Conservation (phyloP, 1,140 invertebrate species). For the Drosophila lowei region DNA sequence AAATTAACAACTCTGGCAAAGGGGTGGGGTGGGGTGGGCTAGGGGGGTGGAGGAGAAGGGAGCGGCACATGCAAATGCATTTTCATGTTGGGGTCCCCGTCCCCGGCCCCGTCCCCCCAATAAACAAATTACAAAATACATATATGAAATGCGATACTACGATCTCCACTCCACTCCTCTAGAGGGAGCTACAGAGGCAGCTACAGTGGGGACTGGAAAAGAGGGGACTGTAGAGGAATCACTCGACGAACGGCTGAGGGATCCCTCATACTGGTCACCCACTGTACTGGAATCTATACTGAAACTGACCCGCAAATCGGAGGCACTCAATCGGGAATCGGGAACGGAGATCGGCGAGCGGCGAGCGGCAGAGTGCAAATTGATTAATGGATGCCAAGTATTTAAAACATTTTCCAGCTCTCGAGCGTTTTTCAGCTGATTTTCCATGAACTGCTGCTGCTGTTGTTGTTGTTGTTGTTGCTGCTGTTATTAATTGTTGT, state of each 20-base stretch:
- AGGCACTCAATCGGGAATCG: not conserved
- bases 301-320: conserved; percentile 18
- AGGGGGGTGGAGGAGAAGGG: not conserved
- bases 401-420: conserved; percentile 71
- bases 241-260: too few species aligned
- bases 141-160: conserved; percentile 32
- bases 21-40: not conserved
- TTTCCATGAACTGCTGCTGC: conserved; percentile 7
- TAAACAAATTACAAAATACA: conserved; percentile 36
- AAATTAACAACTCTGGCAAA: conserved; percentile 26
- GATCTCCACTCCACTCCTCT: conserved; percentile 27
- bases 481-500: conserved; percentile 59
- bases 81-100: conserved; percentile 17
- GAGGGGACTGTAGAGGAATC: too few species aligned
- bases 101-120: not conserved
- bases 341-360: conserved; percentile 26
- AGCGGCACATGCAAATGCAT: conserved; percentile 9
- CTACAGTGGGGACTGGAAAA: conserved; percentile 5
- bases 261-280: not conserved
- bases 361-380: conserved; percentile 56
- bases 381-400: conserved; percentile 75
- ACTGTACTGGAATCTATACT: conserved; percentile 31
- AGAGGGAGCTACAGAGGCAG: not conserved
- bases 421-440: conserved; percentile 3
- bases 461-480: conserved; percentile 31